Evolutionary conservation across 1,140 invertebrate genomes (phyloP).

Genomic region (Heliconius nattereri): DNA sequence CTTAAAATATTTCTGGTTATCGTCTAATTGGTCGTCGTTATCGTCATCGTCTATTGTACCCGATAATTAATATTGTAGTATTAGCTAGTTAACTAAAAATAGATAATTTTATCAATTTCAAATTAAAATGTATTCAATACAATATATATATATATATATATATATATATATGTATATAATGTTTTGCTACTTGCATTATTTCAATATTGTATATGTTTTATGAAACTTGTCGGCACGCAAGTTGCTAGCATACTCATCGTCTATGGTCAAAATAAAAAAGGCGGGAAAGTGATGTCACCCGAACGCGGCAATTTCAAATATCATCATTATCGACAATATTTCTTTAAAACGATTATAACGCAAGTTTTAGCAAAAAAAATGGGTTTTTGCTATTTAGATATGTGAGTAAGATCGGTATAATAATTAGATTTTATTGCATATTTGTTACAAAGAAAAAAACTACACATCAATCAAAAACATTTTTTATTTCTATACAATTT

Average conservation of each 20-base stretch:
- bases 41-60: too few species aligned
- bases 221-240: background rate
- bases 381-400: too few species aligned
- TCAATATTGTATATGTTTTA: background rate
- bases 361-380: background rate
- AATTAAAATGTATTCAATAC: too few species aligned
- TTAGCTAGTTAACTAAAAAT: too few species aligned
- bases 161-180: too few species aligned
- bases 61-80: too few species aligned
- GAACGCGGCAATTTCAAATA: background rate
- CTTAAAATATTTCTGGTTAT: too few species aligned
- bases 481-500: constrained; percentile 78
- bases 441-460: constrained; percentile 31
- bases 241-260: background rate
- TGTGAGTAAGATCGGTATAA: background rate
- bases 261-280: background rate
- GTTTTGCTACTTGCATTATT: background rate
- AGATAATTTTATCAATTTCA: too few species aligned
- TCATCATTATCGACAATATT: background rate
- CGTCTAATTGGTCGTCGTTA: too few species aligned
- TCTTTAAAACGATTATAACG: background rate
- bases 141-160: too few species aligned
- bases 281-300: background rate
- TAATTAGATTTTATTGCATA: background rate
- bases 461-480: constrained; percentile 63